Evolutionary conservation across 2,797 vertebrate genomes (phyloP), one percentile per base, ranked within the genome.

Genomic region (Poecilia picta): DNA sequence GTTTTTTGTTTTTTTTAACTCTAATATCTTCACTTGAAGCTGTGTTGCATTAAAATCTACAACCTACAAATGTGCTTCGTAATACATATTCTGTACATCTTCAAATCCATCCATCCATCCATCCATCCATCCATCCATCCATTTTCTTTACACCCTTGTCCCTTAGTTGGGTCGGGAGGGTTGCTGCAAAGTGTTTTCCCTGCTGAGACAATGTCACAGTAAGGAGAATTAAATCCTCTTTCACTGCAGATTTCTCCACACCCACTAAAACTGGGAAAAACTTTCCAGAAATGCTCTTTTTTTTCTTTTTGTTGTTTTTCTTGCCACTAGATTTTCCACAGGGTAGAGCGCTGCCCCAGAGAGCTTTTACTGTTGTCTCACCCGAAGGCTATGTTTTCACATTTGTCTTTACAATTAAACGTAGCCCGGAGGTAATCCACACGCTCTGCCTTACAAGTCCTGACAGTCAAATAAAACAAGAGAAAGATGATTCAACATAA

Each of bases 331-430:
- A 87, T 81, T 79, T 75, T 92, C 75, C 77, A 62, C 76, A 70
- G 79, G 53, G 76, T 78, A 79, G 84, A 84, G 75, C 70, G 25
- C 88, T 80, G 91, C 87, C 84, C 85, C 80, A 82, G 84, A 89
- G 90, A 90, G 82, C 79, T 73, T 85, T 87, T 80, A 85, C 53
- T 85, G 80, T 77, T 86, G 83, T 88, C 83, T 94, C 83, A 82
- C 78, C 90, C 88, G 25, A 78, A 86, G 90, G 90, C 90, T 90
- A 82, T 87, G 77, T 89, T 91, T 91, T 93, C 80, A 87, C 82
- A 89, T 92, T 92, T 91, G 89, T 92, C 92, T 91, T 85, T 91
- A 93, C 91, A 93, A 92, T 94, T 94, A 94, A 93, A 91, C 73
- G 88, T 92, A 88, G 92, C 94, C 92, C 78, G 85, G 83, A 91